Evolutionary conservation across 2,888 invertebrate genomes (phyloP), one percentile per base, ranked within the genome.

Genomic region (Napeogenes sylphis): DNA sequence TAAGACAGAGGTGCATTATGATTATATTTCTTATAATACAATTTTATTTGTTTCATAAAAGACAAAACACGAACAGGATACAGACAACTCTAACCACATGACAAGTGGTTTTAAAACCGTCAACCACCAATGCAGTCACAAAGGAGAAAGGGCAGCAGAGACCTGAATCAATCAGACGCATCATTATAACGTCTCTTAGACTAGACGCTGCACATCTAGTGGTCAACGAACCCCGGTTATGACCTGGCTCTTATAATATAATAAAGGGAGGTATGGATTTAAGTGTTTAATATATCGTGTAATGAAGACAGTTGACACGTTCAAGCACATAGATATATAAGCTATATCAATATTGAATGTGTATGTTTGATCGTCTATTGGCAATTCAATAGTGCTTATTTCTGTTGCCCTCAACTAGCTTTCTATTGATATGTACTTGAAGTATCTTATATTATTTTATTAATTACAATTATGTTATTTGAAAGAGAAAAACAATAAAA

Each of bases 101-200:
- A 51, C 21, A 51, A 51, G 30, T 30, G 10, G 30, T 30, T 30
- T 51, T 30, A 30, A 30, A 51, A 51, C 21, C 14, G 47, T 47
- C 14, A 14, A 47, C n/a, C 21, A n/a, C 47, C 14, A 47, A 47
- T n/a, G 14, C n/a, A 30, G 51, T 30, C 51, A 51, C 30, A 51
- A 30, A 47, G 12, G 46, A 65, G 53, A 63, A 63, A 61, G 65
- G 60, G 45, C 55, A 35, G 46, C 58, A 47, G 59, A 59, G 56
- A 61, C 55, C 51, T 66, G 64, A 64, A 70, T 70, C 69, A 70
- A 70, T 69, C 67, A 62, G 51, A 59, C 35, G 60, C 63, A 67
- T 70, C 67, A 64, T 66, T 67, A 70, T 63, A 66, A 54, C 60
- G 46, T 56, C 64, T 51, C 59, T 53, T 65, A 60, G 67, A 64